These are phyloP conservation scores for Diplodus sargus DNA, from an alignment of 2,797 vertebrate genomes.

Conservation along the genomic window DNA sequence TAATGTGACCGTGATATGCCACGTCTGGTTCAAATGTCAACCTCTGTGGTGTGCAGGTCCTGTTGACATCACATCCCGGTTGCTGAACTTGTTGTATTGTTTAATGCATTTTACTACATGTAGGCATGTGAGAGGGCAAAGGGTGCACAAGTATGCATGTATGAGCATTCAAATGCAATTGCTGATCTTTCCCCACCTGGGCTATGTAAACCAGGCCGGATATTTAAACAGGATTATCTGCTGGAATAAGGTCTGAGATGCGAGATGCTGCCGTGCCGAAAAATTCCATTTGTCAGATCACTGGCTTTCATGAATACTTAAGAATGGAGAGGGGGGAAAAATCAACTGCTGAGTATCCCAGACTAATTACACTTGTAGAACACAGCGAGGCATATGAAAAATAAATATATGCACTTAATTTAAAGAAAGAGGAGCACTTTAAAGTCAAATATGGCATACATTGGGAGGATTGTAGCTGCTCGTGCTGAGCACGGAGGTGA, in stretches of 20 bases:
- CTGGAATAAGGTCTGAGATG: conserved; percentile 83
- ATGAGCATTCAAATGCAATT: conserved; percentile 49
- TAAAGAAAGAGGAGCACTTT: conserved; percentile 67
- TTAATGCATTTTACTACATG: conserved; percentile 12
- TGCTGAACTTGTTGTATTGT: conserved; percentile 17
- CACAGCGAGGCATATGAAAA: conserved; percentile 80
- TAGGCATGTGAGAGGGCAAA: conserved; percentile 18
- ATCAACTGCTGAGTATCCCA: conserved; percentile 83
- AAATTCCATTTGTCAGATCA: conserved; percentile 91
- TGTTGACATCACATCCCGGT: no score
- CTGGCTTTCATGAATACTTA: conserved; percentile 89
- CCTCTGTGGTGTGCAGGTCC: no score
- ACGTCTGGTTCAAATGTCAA: no score
- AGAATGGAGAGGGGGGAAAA: conserved; percentile 69
- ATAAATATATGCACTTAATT: conserved; percentile 80
- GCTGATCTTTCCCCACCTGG: conserved; percentile 72
- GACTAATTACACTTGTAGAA: conserved; percentile 88
- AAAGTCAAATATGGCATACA: conserved; percentile 63
- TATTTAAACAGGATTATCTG: conserved; percentile 88
- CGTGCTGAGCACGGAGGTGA: conserved; percentile 56
- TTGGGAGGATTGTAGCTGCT: conserved; percentile 63
- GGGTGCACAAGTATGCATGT: conserved; percentile 43
- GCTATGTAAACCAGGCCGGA: conserved; percentile 78
- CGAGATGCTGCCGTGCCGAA: conserved; percentile 85
- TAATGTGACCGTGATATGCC: no score